Percentiles rank a stretch among this genome's conserved stretches.
Conservation (phyloP, 2,797 vertebrate species). For the Acanthurus tractus region DNA sequence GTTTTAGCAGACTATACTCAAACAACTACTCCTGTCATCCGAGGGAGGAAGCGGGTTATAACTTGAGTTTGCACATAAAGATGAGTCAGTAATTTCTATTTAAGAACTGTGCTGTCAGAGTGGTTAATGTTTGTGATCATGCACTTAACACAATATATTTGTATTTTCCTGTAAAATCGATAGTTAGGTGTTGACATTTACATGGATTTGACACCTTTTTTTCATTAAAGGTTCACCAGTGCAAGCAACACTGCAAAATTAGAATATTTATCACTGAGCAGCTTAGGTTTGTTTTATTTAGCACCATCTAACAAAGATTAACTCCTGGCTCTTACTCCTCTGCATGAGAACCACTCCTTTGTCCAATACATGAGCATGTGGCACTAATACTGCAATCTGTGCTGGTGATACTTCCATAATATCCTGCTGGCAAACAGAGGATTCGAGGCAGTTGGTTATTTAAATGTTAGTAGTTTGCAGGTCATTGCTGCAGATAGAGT, state of each 20-base stretch:
- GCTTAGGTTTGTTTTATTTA: slow-evolving; percentile 16
- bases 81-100: slow-evolving; percentile 28
- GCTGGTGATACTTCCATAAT: background rate
- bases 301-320: slow-evolving; percentile 1
- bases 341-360: slow-evolving; percentile 14
- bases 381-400: slow-evolving; percentile 26
- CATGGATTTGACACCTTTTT: background rate
- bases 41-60: slow-evolving; percentile 11
- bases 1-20: background rate
- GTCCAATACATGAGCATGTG: slow-evolving; percentile 33
- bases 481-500: background rate
- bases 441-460: slow-evolving; percentile 17
- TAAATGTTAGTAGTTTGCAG: slow-evolving; percentile 14
- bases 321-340: background rate
- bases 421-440: slow-evolving; percentile 13
- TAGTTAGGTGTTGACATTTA: background rate
- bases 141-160: background rate
- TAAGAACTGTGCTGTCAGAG: background rate
- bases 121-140: slow-evolving; percentile 13
- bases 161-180: background rate
- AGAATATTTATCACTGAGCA: background rate
- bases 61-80: slow-evolving; percentile 10
- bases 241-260: background rate
- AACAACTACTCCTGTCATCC: slow-evolving; percentile 7
- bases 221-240: background rate